Evolutionary conservation across 2,888 invertebrate genomes (phyloP), one percentile per base, ranked within the genome.

Genomic region (Calliopum simillimum): DNA sequence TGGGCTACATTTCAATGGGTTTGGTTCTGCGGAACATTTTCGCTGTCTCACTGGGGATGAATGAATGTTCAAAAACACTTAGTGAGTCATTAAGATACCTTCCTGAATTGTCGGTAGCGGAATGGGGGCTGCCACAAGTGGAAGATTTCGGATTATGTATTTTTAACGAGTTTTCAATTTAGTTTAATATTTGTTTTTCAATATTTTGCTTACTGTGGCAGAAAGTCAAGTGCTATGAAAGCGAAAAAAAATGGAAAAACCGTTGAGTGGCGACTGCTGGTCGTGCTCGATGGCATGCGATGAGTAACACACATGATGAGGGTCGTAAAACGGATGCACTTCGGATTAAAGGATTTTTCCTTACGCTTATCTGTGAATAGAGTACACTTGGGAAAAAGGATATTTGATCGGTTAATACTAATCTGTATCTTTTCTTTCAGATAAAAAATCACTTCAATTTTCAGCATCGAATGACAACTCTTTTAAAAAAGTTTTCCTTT

Each of bases 101-200:
- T 33, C 65, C 43, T 23, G 23, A 14, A 23, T 12, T 12, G 56
- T 13, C 12, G 66, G 25, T 23, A 58, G 1, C 2, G 58, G 46
- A 14, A 19, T 16, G 25, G 19, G 33, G 33, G 47, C 5, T 19
- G 44, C 59, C 49, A 67, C 58, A 67, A 59, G 67, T 67, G 67
- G 59, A 58, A 33, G 49, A 59, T 64, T 2, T 73, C 73, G 76
- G 79, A 85, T 85, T 85, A 85, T 85, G 85, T 82, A 81, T 85
- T 84, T 84, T 84, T 85, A 85, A 84, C 85, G 85, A 85, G 84
- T 84, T 83, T 84, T 84, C 84, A 82, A 83, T 83, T 83, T 84
- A 83, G 81, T 71, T 75, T 72, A 72, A 74, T 61, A 46, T 61
- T 25, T 58, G 25, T 41, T 2, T 58, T 58, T 58, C 13, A 25